Percentiles rank a stretch among this genome's conserved stretches.
Evolutionary conservation across 2,888 invertebrate species (phyloP).

Genomic region (Mimas tiliae): DNA sequence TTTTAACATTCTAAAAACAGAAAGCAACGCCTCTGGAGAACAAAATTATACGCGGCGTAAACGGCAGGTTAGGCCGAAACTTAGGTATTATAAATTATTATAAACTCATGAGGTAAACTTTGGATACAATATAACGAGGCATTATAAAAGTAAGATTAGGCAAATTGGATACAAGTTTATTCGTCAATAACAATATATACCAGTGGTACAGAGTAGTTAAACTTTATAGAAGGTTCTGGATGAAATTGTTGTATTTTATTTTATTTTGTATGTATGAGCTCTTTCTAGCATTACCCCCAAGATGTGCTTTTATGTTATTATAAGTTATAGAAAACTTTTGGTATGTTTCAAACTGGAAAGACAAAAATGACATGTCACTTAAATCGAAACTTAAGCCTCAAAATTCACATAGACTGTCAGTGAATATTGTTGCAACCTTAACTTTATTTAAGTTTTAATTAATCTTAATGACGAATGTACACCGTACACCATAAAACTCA

Average conservation of each 20-base stretch:
- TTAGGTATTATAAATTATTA: conserved; percentile 25
- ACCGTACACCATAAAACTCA: too few species aligned
- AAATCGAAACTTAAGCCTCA: too few species aligned
- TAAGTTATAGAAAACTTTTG: too few species aligned
- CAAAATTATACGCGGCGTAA: conserved; percentile 15
- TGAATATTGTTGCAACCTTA: too few species aligned
- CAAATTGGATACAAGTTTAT: conserved; percentile 31
- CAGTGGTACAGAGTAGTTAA: conserved; percentile 22
- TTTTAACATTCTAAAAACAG: conserved; percentile 23
- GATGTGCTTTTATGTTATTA: too few species aligned
- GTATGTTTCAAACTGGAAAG: too few species aligned
- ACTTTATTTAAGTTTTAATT: too few species aligned
- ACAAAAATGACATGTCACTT: too few species aligned
- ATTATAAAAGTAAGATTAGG: conserved; percentile 31
- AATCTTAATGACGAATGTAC: too few species aligned
- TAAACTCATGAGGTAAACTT: conserved; percentile 24
- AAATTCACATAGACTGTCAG: too few species aligned
- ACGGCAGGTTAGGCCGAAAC: conserved; percentile 15
- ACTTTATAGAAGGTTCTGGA: neutral
- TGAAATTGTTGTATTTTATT: neutral
- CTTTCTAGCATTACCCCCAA: too few species aligned
- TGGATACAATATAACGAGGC: conserved; percentile 26
- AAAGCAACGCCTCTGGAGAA: conserved; percentile 15
- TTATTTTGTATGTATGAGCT: neutral
- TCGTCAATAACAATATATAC: conserved; percentile 28